phyloP scores from a whole-genome alignment of 2,113 vertebrate species.

The Phylloscopus trochilus region DNA sequence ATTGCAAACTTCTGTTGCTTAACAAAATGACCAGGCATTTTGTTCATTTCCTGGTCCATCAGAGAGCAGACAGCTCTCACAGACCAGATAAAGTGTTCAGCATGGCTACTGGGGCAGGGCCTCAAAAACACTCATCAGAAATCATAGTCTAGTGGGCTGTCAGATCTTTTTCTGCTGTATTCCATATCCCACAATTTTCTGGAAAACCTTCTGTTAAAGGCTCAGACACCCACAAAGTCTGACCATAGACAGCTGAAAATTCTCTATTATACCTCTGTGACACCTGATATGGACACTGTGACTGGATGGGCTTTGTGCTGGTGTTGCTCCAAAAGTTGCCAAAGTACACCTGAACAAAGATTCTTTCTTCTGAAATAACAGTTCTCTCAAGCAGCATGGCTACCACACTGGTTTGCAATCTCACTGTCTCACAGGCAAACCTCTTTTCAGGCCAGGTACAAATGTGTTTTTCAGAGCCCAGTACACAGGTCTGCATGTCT shows the following conservation, averaged over 20 bases:
- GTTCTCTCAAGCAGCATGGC: neutral
- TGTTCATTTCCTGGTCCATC: neutral
- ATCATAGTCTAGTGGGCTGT: neutral
- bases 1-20: neutral
- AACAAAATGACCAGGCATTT: neutral
- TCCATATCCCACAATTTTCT: neutral
- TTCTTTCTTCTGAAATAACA: neutral
- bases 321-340: neutral
- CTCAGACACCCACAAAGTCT: neutral
- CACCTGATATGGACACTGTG: neutral
- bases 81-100: neutral
- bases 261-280: neutral
- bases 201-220: neutral
- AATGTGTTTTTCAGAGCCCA: neutral
- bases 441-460: neutral
- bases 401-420: neutral
- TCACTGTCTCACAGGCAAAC: neutral
- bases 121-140: neutral
- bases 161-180: neutral
- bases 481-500: neutral
- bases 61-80: neutral
- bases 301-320: neutral
- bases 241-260: neutral
- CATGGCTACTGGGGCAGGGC: neutral
- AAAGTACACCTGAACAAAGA: neutral